Evolutionary conservation across 2,797 vertebrate species (phyloP), one percentile per base, ranked within the genome.

Genomic region (Peromyscus attwateri): DNA sequence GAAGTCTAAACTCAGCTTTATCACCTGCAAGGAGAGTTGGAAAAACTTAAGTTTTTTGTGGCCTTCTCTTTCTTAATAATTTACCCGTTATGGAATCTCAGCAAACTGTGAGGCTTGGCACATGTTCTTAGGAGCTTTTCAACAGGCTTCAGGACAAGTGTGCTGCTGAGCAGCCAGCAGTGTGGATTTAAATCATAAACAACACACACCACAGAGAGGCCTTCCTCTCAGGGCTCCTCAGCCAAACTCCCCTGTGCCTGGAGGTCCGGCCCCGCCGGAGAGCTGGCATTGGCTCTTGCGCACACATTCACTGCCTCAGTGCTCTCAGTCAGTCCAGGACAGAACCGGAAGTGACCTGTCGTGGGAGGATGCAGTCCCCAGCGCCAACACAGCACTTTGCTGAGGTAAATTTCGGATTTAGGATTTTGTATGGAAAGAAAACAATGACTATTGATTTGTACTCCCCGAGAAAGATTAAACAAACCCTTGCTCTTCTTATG

Each of bases 381-480:
- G 46, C 3, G 11, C 52, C 60, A 77, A 64, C 27, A 31, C 31
- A 27, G 66, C 23, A 43, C 62, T 94, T 73, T 31, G 40, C 62
- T 21, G n/a, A 92, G 71, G 90, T 71, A 81, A 75, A 95, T 82
- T 82, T 84, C 76, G 96, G 89, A 94, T n/a, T 84, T 73, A 90
- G 60, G 91, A 83, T 55, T 88, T n/a, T 83, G 57, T 68, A 66
- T 49, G 77, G 79, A 94, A 89, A 79, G 71, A 77, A 89, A 89
- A 94, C 34, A 81, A 46, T 16, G 37, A 55, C 73, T 93, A 93
- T 94, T 82, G 93, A 96, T 97, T 95, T 94, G 62, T 80, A 89
- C 60, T 94, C 82, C 68, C 91, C 29, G 73, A 70, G 84, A 82
- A 96, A 84, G 60, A 87, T 73, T 52, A 94, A 75, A 79, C 73